Base-by-base conservation (phyloP, 2,888 invertebrate genomes). In the Melipona bicolor region DNA sequence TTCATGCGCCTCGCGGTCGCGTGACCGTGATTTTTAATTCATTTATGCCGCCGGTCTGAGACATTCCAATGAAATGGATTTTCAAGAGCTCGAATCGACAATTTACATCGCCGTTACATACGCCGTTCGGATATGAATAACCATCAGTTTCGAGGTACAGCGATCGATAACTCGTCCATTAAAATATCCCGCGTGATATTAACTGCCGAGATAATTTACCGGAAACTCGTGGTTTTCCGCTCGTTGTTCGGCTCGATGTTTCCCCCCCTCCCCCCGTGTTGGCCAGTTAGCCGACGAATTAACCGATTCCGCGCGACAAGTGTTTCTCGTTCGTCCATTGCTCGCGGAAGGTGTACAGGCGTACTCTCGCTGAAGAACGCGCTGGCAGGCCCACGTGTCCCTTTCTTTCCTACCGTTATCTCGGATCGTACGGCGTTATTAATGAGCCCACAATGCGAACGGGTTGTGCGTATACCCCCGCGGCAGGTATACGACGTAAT, bases 361-460 rank as follows among this genome's bases (percentile, higher is more conserved):
- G 36, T 27, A 64, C 62, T 36, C 15, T 36, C 15, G 64, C 36
- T 36, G 13, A 67, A 65, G 13, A 67, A 65, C 67, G 72, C 62
- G 21, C 11, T n/a, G 43, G 19, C 19, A 32, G 19, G 17, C 43
- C 24, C 21, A 4, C 43, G 64, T 54, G 76, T 74, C 71, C 67
- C 49, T 81, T 72, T 43, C 52, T 43, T 24, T 65, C 54, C 59
- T 24, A 73, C 27, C 64, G 70, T 85, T 85, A 85, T 85, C 85
- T 77, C 27, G 19, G 72, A 85, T 85, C 85, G 36, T 4, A 13
- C 15, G 50, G 61, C n/a, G 77, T 81, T 85, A 85, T 85, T 85
- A 85, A 85, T 80, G 85, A 81, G 80, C 72, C 81, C 54, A 43
- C 65, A 81, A 85, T 70, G 62, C 64, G 72, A 85, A 74, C 70